Evolutionary conservation across 35 echinoderm and acorn worm genomes (phyloP).

Genomic region (Eucidaris tribuloides): DNA sequence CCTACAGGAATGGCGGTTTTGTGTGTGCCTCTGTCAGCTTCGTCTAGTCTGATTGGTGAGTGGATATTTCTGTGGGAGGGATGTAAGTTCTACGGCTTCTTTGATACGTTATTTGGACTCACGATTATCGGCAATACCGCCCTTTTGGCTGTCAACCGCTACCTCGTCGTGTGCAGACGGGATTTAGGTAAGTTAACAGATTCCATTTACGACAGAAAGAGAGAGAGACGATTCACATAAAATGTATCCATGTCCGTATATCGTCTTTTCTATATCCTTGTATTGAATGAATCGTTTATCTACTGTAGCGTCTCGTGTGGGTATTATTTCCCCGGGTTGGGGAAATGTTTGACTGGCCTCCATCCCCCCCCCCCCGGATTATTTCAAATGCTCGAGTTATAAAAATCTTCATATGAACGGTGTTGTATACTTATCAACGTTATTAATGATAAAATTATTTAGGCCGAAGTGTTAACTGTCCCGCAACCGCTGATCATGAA

Average conservation of each 20-base stretch:
- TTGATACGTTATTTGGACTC: conserved; percentile 70
- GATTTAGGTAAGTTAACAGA: conserved; percentile 47
- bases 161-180: conserved; percentile 55
- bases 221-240: neutral
- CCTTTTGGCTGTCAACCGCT: conserved; percentile 52
- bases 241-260: neutral
- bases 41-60: conserved; percentile 33
- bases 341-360: neutral
- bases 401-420: no score
- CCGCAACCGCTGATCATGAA: no score
- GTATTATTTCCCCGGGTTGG: neutral
- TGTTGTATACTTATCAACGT: no score
- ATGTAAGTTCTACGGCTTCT: conserved; percentile 82
- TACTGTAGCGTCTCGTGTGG: neutral
- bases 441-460: no score
- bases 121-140: conserved; percentile 71
- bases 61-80: conserved; percentile 65
- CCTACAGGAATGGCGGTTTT: conserved; percentile 36
- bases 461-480: no score
- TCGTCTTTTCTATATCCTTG: neutral
- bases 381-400: no score
- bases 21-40: conserved; percentile 63
- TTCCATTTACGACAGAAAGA: neutral
- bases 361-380: neutral
- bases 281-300: neutral